phyloP scores from a whole-genome alignment of 2,113 vertebrate genomes.

The Otus sunia region DNA sequence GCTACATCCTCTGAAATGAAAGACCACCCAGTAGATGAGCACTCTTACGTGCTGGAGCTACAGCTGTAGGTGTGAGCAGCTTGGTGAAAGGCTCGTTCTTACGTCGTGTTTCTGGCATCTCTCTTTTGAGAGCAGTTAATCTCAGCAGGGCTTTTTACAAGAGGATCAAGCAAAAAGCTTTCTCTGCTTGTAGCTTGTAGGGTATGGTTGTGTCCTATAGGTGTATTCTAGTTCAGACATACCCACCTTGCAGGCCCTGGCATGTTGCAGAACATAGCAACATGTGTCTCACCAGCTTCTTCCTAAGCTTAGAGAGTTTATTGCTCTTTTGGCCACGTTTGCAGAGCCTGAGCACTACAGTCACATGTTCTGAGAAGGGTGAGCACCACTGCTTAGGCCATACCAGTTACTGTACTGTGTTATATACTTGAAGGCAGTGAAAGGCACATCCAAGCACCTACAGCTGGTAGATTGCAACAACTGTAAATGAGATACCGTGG shows the following conservation, averaged over 20 bases:
- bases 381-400: background rate
- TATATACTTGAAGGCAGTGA: background rate
- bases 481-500: background rate
- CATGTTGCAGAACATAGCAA: accelerated
- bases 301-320: background rate
- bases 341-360: background rate
- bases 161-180: background rate
- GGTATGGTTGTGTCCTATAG: background rate
- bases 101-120: background rate
- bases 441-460: background rate
- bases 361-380: accelerated
- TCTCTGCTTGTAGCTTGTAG: background rate
- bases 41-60: background rate
- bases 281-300: background rate
- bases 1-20: background rate
- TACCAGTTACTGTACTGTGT: background rate
- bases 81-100: background rate
- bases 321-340: too few relatives aligned
- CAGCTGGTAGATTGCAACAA: accelerated
- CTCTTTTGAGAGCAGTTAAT: background rate
- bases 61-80: background rate
- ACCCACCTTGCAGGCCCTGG: background rate
- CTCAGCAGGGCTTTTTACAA: background rate
- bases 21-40: too few relatives aligned
- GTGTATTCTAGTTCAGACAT: background rate